phyloP scores from a whole-genome alignment of 2,113 vertebrate species.

The Bubalus kerabau region DNA sequence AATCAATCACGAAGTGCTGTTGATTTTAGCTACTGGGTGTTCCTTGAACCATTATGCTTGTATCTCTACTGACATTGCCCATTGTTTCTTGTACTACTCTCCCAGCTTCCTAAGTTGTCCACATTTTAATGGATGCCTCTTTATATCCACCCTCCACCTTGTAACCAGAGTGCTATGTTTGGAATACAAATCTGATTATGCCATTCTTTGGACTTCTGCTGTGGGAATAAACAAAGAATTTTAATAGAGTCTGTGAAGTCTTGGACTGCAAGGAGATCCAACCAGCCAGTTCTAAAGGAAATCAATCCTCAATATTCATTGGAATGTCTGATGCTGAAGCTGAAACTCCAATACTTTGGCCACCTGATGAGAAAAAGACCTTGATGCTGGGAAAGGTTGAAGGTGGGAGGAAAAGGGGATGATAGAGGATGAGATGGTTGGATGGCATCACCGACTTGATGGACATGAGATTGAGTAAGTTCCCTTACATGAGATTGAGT shows the following conservation, averaged over 20 bases:
- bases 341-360: background rate
- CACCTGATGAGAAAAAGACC: background rate
- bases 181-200: background rate
- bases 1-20: background rate
- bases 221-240: background rate
- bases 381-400: background rate
- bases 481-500: background rate
- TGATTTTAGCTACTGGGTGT: constrained; percentile 33
- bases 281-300: background rate
- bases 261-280: background rate
- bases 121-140: background rate
- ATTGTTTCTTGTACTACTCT: background rate
- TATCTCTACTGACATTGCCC: background rate
- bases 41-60: background rate
- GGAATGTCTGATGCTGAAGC: background rate
- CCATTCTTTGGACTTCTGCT: background rate
- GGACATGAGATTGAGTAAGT: background rate
- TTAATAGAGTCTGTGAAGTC: background rate
- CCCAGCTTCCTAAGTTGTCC: background rate
- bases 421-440: background rate
- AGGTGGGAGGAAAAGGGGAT: background rate
- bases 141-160: background rate
- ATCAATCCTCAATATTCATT: background rate
- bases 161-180: background rate
- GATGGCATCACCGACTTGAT: background rate